Percentiles rank a stretch among this genome's conserved stretches.
Conservation (phyloP, 1,140 invertebrate genomes). For the Microvelia longipes region DNA sequence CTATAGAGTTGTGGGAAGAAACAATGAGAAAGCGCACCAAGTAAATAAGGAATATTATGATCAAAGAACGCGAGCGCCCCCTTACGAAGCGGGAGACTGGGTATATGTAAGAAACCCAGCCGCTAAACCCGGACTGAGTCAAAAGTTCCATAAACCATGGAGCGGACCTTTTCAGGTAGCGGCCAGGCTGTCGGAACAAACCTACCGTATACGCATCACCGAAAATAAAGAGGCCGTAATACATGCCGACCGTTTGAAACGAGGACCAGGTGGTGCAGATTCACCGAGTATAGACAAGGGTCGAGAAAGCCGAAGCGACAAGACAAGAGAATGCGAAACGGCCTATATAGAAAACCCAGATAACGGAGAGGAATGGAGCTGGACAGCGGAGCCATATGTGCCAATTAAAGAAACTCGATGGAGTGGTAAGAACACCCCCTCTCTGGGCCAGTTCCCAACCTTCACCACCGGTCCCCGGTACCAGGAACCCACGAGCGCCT, state of each 20-base stretch:
- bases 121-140: background rate
- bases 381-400: no score
- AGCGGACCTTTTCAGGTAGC: background rate
- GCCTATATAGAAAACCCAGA: no score
- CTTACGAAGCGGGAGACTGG: background rate
- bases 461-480: background rate
- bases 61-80: background rate
- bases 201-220: background rate
- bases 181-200: background rate
- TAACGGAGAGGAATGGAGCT: no score
- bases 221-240: background rate
- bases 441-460: background rate
- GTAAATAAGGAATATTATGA: background rate
- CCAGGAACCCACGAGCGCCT: background rate
- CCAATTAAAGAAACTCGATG: background rate
- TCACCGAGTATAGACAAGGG: no score
- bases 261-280: background rate
- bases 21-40: background rate
- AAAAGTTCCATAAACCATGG: constrained; percentile 4
- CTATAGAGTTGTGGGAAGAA: background rate
- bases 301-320: no score
- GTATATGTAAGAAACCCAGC: background rate
- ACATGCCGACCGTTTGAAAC: constrained; percentile 1
- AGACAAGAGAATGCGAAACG: no score
- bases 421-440: no score